phyloP scores from a whole-genome alignment of 2,888 invertebrate genomes.

The Drosophila mimica region DNA sequence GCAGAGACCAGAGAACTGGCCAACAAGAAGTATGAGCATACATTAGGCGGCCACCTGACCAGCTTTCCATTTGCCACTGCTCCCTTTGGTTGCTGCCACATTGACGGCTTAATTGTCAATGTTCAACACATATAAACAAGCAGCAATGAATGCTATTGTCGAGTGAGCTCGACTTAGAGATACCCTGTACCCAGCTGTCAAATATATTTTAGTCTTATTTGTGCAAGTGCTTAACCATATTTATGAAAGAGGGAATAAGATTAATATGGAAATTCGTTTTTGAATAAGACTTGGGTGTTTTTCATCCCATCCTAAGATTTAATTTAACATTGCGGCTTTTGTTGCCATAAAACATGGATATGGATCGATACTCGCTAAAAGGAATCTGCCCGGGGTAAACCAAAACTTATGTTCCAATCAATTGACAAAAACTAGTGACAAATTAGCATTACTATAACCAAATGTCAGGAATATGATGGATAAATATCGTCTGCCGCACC shows the following conservation, averaged over 20 bases:
- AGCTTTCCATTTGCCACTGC: not conserved
- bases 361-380: not conserved
- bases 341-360: not conserved
- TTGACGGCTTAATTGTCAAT: constrained; percentile 25
- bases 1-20: not conserved
- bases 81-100: not conserved
- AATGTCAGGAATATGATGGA: not conserved
- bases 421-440: not conserved
- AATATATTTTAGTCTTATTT: not conserved
- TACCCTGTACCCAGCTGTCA: not conserved
- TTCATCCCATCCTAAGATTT: not conserved
- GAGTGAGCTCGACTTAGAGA: not conserved
- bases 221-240: not conserved
- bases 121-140: constrained; percentile 57
- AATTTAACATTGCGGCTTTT: not conserved
- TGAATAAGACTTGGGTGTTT: not conserved
- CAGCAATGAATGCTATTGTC: not conserved
- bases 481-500: not conserved
- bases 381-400: rapidly evolving
- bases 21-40: constrained; percentile 13
- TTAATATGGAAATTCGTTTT: not conserved
- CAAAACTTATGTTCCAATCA: not conserved
- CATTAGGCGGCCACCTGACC: constrained; percentile 24
- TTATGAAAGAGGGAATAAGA: not conserved
- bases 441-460: not conserved